A percentile compares a stretch with the other conserved stretches of the same genome.
Conservation (phyloP, 1,140 invertebrate genomes). For the Drosophila pachea region DNA sequence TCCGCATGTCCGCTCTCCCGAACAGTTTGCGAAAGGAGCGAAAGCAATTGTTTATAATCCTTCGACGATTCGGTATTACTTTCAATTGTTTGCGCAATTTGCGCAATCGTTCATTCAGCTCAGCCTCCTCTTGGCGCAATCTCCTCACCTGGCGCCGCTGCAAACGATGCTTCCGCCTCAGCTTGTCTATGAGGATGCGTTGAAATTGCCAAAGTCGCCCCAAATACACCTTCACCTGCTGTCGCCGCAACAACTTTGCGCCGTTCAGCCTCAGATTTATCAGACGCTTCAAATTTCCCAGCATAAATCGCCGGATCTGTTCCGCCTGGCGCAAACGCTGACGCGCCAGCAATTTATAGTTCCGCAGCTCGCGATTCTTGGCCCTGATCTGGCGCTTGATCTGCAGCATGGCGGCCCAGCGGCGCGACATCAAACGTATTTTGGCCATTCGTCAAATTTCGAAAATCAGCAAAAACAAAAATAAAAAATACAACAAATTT, state of each 20-base stretch:
- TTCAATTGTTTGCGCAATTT: constrained; percentile 23
- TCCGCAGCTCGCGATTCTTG: constrained; percentile 25
- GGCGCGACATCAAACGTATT: constrained; percentile 33
- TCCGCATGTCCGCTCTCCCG: no score
- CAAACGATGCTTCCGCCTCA: constrained; percentile 4
- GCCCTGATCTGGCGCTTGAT: constrained; percentile 33
- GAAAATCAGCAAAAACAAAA: no score
- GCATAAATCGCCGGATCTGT: constrained; percentile 21
- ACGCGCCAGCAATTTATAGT: not conserved
- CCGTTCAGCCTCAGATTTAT: constrained; percentile 7
- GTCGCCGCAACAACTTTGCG: not conserved
- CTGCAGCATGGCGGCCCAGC: constrained; percentile 26
- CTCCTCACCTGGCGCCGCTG: constrained; percentile 10
- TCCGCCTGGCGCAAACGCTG: constrained; percentile 6
- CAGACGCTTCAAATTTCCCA: constrained; percentile 1
- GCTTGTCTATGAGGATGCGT: constrained; percentile 19
- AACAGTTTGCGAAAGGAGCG: not conserved
- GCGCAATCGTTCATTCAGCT: not conserved
- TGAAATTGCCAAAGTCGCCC: constrained; percentile 22
- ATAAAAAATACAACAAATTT: no score
- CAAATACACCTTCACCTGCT: not conserved
- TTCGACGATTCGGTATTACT: not conserved
- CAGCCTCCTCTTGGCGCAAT: constrained; percentile 7
- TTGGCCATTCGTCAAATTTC: no score
- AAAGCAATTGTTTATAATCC: constrained; percentile 15